Evolutionary conservation across 2,113 vertebrate species (phyloP), one percentile per base, ranked within the genome.

Genomic region (Epinephelus moara): DNA sequence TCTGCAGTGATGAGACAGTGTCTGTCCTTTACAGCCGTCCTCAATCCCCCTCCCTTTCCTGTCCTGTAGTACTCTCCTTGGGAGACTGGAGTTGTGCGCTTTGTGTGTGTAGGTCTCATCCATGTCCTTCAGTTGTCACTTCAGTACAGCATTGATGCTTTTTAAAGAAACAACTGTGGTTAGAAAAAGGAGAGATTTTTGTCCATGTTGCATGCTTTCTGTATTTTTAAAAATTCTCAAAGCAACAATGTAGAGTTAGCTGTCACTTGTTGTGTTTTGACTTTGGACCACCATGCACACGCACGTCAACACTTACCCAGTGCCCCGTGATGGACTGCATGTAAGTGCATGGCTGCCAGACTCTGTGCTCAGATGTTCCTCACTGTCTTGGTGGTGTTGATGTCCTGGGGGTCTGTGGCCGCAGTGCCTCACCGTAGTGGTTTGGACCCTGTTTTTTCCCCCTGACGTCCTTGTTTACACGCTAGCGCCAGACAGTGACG

Each of bases 61-160:
- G 82, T 89, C 82, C 87, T 93, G 81, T 90, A 89, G 85, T 89
- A 85, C 88, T 90, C 85, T 87, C 69, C 84, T 90, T 85, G 75
- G 62, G 82, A 82, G 86, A 88, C 77, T 81, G 86, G 73, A 92
- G 79, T 80, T 90, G 68, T 88, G n/a, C 75, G 42, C 73, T 70
- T 47, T 67, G 50, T 70, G 61, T 23, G 64, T 75, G 66, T 63
- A 12, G 67, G 4, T 78, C 42, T 78, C 62, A 84, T 79, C 59
- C 60, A 37, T 71, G 92, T 85, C 93, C 92, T 94, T 95, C 81
- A 87, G 45, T 83, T 87, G 86, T 86, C 74, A 78, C 87, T 66
- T 63, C 17, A 72, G 66, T 55, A 69, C 70, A 81, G 33, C 49
- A 15, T 37, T 73, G 61, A 70, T 80, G 57, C 17, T 80, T 85